Evolutionary conservation across 1,140 invertebrate species (phyloP), one percentile per base, ranked within the genome.

Genomic region (Lineus longissimus): DNA sequence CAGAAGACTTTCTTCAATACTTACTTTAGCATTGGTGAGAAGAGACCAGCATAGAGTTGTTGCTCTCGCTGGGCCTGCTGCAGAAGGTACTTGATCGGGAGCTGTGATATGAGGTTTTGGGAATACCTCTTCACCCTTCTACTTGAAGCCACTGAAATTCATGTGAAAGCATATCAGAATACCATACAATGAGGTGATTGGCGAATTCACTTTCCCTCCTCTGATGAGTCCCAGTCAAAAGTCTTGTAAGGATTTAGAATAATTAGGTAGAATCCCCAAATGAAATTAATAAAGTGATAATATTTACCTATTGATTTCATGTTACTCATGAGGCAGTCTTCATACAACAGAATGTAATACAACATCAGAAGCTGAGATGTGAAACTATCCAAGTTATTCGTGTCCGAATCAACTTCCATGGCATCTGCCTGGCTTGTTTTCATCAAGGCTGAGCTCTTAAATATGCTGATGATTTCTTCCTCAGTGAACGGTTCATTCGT

Each of bases 1-100:
- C 33, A 7, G 33, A 36, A n/a, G n/a, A n/a, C n/a, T n/a, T n/a
- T 36, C 33, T 7, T 36, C 33, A 36, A 15, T 22, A 58, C 65
- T 66, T 64, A 81, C 79, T 66, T 78, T 55, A 80, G 65, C 9
- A 81, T 67, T 27, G 75, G 68, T 2, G 75, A 71, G 61, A 79
- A 79, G 13, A 80, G 63, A 25, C 72, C 51, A 9, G 91, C 90
- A 79, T 94, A 97, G 61, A 90, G 90, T 75, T 90, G 88, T 77
- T 96, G 93, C 77, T 95, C 89, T 74, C n/a, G n/a, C 77, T 97
- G 93, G 1, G 94, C 93, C 82, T 94, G 88, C 76, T 96, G 93
- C 22, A 98, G 80, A 41, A 98, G 84, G 85, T 95, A 95, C 76
- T 95, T 95, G 41, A 98, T 93, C 0, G 95, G 95, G 19, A 98